These are phyloP conservation scores for Salpingus planirostris DNA, from an alignment of 2,888 invertebrate genomes.

Conservation along the genomic window DNA sequence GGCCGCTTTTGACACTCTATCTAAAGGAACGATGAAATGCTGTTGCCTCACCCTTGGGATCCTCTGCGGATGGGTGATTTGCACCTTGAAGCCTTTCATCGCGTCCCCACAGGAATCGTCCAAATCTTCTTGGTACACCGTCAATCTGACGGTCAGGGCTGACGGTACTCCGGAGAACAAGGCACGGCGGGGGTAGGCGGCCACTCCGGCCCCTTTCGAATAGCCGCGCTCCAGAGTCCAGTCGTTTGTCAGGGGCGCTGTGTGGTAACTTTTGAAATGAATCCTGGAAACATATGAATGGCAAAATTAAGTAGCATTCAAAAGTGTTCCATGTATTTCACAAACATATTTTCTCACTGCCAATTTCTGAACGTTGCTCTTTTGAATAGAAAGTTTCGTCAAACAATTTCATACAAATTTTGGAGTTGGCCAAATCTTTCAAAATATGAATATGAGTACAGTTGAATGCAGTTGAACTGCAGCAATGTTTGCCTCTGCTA, in stretches of 20 bases:
- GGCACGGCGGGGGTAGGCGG: slow-evolving; percentile 16
- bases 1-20: not conserved
- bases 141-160: slow-evolving; percentile 15
- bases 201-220: slow-evolving; percentile 3
- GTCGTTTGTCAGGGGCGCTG: slow-evolving; percentile 9
- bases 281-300: slow-evolving; percentile 8
- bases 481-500: no score
- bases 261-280: slow-evolving; percentile 14
- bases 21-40: not conserved
- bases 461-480: no score
- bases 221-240: slow-evolving; percentile 18
- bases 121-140: slow-evolving; percentile 13
- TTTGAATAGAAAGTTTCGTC: no score
- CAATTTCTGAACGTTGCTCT: no score
- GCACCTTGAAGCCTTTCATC: slow-evolving; percentile 16
- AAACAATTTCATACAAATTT: no score
- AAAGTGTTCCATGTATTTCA: no score
- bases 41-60: not conserved
- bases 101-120: slow-evolving; percentile 14
- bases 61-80: slow-evolving; percentile 1
- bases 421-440: no score
- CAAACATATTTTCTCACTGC: no score
- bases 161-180: slow-evolving; percentile 14
- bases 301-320: no score
- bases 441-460: no score